Evolutionary conservation across 2,113 vertebrate genomes (phyloP), one percentile per base, ranked within the genome.

Genomic region (Carollia perspicillata): DNA sequence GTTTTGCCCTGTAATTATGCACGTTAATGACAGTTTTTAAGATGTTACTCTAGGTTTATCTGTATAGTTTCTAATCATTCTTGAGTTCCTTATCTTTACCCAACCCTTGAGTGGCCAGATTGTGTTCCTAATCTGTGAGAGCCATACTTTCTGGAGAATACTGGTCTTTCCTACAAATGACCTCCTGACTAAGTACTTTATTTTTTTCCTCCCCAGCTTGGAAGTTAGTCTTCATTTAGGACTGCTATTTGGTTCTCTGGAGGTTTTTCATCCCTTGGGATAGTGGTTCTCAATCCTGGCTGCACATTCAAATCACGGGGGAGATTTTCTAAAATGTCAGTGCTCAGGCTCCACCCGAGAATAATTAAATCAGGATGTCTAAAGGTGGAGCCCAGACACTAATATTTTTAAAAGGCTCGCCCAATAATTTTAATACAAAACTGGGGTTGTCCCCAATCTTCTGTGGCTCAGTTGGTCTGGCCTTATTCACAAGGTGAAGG

Each of bases 171-270:
- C 49, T 87, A 40, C 37, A 74, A 94, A 87, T 53, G 26, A 49
- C n/a, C 75, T 79, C 37, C 65, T 95, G 35, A 40, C 33, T 60
- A 79, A 90, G 4, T n/a, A 23, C 3, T 58, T 65, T 30, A 17
- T 75, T 75, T 30, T 80, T 88, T 77, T 78, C 14, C 75, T 66
- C 35, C 26, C 26, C 63, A 53, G 65, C 16, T 30, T 93, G 51
- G 51, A 80, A 90, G 51, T 26, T 69, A 55, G 28, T 80, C 71
- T 93, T 78, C 37, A n/a, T n/a, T 89, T 87, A 88, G 20, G 35
- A 44, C n/a, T 92, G 63, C 40, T 92, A 0, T 75, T 94, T 87
- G 40, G n/a, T 90, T 97, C 65, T 81, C 68, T 84, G n/a, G 83
- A 71, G 63, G 42, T 53, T 89, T 92, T 53, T 53, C 81, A 60